Percentiles rank a stretch among this genome's conserved stretches.
Evolutionary conservation across 2,113 vertebrate genomes (phyloP).

Genomic region (Sphyrna mokarran): DNA sequence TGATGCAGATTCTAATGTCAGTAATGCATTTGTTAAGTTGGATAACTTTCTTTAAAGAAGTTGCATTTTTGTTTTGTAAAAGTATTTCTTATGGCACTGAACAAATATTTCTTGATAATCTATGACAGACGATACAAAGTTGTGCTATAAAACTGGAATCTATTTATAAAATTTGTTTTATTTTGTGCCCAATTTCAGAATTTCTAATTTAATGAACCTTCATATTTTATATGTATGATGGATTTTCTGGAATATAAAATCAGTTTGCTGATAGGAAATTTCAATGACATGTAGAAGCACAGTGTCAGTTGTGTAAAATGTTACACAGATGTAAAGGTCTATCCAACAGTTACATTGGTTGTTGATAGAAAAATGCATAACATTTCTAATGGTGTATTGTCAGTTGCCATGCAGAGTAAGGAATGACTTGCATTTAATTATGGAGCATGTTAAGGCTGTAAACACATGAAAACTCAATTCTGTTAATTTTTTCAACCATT

Average conservation of each 20-base stretch:
- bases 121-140: neutral
- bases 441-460: neutral
- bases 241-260: neutral
- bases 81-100: neutral
- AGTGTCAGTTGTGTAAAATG: neutral
- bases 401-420: neutral
- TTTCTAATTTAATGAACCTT: neutral
- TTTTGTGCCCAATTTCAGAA: neutral
- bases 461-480: neutral
- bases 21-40: neutral
- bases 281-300: neutral
- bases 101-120: neutral
- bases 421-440: neutral
- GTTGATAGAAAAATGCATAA: neutral
- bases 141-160: neutral
- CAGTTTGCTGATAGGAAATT: neutral
- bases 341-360: neutral
- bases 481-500: neutral
- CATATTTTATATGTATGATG: neutral
- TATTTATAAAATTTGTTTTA: neutral
- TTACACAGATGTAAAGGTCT: neutral
- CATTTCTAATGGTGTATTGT: constrained; percentile 11
- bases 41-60: neutral
- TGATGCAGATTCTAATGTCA: neutral
- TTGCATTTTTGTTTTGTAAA: neutral